Evolutionary conservation across 2,888 invertebrate species (phyloP).

Genomic region (Vannuccia rotundouncinata): DNA sequence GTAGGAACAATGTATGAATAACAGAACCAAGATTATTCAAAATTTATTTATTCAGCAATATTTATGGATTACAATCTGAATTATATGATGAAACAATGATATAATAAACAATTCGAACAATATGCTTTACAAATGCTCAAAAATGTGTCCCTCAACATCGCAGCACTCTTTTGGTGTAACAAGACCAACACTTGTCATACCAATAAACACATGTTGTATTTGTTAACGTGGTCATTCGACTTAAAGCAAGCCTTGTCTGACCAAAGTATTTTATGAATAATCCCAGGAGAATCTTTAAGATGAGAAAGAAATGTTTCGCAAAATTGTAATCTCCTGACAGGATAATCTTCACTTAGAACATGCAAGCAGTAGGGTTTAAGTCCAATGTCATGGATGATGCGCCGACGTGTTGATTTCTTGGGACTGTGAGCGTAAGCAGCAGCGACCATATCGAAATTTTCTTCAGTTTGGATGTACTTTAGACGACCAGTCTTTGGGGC

Average conservation of each 20-base stretch:
- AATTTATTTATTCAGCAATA: not conserved
- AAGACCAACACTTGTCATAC: slow-evolving; percentile 11
- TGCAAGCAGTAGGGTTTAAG: slow-evolving; percentile 27
- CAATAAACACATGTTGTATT: not conserved
- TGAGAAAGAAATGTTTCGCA: slow-evolving; percentile 10
- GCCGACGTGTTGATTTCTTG: slow-evolving; percentile 4
- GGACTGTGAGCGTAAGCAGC: slow-evolving; percentile 19
- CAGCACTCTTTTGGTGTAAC: not conserved
- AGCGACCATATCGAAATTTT: slow-evolving; percentile 6
- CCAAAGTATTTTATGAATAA: slow-evolving; percentile 10
- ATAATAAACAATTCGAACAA: not conserved
- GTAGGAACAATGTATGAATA: not conserved
- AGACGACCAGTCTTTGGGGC: slow-evolving; percentile 22
- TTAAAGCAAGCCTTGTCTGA: slow-evolving; percentile 8
- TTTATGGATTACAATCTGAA: not conserved
- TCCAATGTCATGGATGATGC: slow-evolving; percentile 28
- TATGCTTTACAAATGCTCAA: slow-evolving; percentile 17
- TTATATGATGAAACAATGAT: not conserved
- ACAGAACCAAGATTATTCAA: not conserved
- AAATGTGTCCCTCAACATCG: slow-evolving; percentile 4
- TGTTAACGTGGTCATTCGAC: slow-evolving; percentile 13
- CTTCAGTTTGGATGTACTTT: not conserved
- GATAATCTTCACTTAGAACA: slow-evolving; percentile 26
- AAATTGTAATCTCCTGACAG: slow-evolving; percentile 1
- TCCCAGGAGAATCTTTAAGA: slow-evolving; percentile 1